A percentile compares a stretch with the other conserved stretches of the same genome.
Evolutionary conservation across 1,140 invertebrate species (phyloP).

Genomic region (Cyrtorhinus lividipennis): DNA sequence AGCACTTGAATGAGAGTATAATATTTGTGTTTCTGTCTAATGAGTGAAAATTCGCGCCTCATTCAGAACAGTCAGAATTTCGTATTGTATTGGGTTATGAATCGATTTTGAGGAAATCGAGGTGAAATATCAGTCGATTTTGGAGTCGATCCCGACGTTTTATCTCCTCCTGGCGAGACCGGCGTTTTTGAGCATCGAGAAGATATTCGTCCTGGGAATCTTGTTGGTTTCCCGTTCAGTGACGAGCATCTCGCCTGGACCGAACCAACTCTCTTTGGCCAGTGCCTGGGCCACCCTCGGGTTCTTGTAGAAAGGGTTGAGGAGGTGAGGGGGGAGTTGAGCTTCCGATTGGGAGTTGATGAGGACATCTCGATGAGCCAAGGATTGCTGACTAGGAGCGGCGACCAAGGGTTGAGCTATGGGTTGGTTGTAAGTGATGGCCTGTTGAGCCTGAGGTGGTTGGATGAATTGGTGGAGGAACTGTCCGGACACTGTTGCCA

Average conservation of each 20-base stretch:
- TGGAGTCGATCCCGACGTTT: too few relatives aligned
- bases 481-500: background rate
- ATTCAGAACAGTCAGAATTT: too few relatives aligned
- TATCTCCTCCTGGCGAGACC: conserved; percentile 35
- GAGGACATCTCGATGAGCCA: conserved; percentile 41
- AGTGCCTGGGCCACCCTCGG: conserved; percentile 49
- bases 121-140: background rate
- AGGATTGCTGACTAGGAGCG: background rate
- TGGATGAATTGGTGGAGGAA: conserved; percentile 8
- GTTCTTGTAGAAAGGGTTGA: conserved; percentile 62
- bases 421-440: conserved; percentile 20
- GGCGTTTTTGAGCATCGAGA: conserved; percentile 51
- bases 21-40: too few relatives aligned
- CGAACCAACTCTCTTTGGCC: conserved; percentile 58
- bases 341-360: conserved; percentile 41
- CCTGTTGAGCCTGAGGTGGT: conserved; percentile 2
- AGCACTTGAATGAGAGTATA: too few relatives aligned
- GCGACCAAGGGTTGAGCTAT: background rate
- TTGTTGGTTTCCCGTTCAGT: conserved; percentile 58
- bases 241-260: conserved; percentile 34
- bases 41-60: too few relatives aligned
- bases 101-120: too few relatives aligned
- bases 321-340: conserved; percentile 40
- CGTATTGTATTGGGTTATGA: too few relatives aligned
- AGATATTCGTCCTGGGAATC: conserved; percentile 58